Evolutionary conservation across 2,888 invertebrate genomes (phyloP).

Genomic region (Galerucella nymphaeae): DNA sequence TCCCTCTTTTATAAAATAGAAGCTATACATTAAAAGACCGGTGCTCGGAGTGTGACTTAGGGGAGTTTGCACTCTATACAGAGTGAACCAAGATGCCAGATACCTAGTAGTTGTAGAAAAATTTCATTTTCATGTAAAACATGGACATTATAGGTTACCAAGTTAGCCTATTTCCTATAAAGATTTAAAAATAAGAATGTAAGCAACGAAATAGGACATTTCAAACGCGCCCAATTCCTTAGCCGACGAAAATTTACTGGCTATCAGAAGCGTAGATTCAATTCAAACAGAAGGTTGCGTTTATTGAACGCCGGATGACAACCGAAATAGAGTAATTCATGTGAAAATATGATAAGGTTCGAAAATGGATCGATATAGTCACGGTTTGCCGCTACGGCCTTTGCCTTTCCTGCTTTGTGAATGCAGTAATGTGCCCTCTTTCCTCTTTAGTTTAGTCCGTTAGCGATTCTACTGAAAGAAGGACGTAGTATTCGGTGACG

Average conservation of each 20-base stretch:
- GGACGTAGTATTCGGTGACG: neutral
- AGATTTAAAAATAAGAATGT: no score
- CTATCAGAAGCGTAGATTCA: constrained; percentile 13
- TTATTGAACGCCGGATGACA: constrained; percentile 34
- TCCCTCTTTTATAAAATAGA: constrained; percentile 40
- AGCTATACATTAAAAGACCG: constrained; percentile 38
- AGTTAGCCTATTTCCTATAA: no score
- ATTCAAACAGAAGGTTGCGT: constrained; percentile 20
- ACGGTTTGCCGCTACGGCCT: constrained; percentile 48
- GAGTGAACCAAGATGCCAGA: constrained; percentile 23
- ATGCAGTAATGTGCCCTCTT: constrained; percentile 54
- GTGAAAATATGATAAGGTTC: constrained; percentile 61
- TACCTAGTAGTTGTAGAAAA: neutral
- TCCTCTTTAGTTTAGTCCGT: constrained; percentile 42
- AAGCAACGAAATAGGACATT: no score
- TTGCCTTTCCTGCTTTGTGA: constrained; percentile 35
- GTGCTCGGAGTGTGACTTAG: constrained; percentile 39
- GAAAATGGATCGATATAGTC: constrained; percentile 58
- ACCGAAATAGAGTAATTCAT: constrained; percentile 59
- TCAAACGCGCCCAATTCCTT: no score
- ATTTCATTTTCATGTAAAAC: no score
- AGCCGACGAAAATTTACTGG: neutral
- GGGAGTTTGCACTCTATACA: constrained; percentile 38
- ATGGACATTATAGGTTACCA: no score
- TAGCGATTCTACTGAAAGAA: constrained; percentile 13